phyloP scores from a whole-genome alignment of 2,888 invertebrate genomes.

The Belgica antarctica region DNA sequence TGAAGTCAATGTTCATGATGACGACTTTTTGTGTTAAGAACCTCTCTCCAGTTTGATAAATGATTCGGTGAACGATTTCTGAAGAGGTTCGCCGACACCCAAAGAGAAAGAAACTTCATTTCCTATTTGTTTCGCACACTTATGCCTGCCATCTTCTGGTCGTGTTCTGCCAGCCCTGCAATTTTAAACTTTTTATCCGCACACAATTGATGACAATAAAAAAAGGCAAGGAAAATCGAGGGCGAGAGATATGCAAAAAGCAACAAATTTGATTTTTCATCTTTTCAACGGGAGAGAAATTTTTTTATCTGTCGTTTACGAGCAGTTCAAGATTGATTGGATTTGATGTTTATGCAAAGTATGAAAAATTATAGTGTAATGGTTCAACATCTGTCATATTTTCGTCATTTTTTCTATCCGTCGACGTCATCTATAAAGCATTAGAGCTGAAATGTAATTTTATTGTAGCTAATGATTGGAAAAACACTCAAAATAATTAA shows the following conservation, averaged over 20 bases:
- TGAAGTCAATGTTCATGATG: constrained; percentile 18
- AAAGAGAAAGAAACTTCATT: no score
- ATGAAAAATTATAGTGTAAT: constrained; percentile 41
- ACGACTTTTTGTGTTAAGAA: background rate
- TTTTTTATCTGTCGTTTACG: constrained; percentile 42
- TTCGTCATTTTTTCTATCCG: background rate
- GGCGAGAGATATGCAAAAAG: constrained; percentile 24
- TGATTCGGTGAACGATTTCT: constrained; percentile 29
- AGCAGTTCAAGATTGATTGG: constrained; percentile 44
- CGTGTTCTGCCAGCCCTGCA: constrained; percentile 19
- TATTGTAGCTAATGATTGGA: constrained; percentile 28
- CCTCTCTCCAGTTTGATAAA: constrained; percentile 23
- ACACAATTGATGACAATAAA: constrained; percentile 32
- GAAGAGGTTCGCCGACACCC: constrained; percentile 27
- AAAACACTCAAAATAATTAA: constrained; percentile 34
- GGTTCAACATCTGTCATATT: constrained; percentile 42
- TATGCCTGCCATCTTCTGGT: no score
- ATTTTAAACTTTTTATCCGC: constrained; percentile 32
- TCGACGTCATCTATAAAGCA: background rate
- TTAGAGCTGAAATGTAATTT: background rate
- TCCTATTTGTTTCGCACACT: background rate
- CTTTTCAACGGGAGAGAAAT: background rate
- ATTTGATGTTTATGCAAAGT: constrained; percentile 44
- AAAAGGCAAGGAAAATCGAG: constrained; percentile 24
- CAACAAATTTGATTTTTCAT: constrained; percentile 42